These are phyloP conservation scores for Ectemnius continuus DNA, from an alignment of 2,888 invertebrate species.

Conservation along the genomic window DNA sequence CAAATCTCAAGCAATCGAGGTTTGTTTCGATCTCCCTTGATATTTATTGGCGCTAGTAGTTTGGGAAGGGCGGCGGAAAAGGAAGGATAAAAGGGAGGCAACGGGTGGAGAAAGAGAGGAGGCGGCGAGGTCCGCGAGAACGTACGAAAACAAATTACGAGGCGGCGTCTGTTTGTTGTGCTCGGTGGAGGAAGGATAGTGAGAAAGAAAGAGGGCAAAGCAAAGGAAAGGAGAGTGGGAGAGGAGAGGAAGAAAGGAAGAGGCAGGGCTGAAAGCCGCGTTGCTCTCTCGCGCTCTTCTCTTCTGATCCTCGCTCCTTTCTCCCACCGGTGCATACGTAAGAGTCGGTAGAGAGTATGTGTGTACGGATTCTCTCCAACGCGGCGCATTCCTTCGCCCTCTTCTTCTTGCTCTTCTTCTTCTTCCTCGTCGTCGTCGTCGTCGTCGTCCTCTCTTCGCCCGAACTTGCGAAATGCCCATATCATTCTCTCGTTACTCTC, in stretches of 20 bases:
- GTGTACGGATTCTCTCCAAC: constrained; percentile 63
- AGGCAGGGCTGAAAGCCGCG: constrained; percentile 27
- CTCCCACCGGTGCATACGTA: constrained; percentile 55
- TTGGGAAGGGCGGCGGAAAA: constrained; percentile 46
- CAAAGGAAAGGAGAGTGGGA: constrained; percentile 18
- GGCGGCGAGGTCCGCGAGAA: constrained; percentile 69
- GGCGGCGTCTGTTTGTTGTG: constrained; percentile 76
- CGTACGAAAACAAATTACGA: constrained; percentile 77
- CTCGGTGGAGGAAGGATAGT: constrained; percentile 46
- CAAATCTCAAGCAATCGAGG: no score
- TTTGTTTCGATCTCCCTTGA: no score
- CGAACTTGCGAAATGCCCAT: constrained; percentile 42
- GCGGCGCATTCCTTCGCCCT: constrained; percentile 55
- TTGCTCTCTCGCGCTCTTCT: constrained; percentile 39
- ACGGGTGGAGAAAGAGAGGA: constrained; percentile 61
- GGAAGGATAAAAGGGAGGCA: constrained; percentile 35
- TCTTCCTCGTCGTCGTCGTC: constrained; percentile 31
- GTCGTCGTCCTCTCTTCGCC: constrained; percentile 33
- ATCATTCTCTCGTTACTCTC: constrained; percentile 8
- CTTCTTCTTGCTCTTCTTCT: constrained; percentile 35
- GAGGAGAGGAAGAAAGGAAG: constrained; percentile 18
- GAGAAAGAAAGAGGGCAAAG: constrained; percentile 23
- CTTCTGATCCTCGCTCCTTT: constrained; percentile 31
- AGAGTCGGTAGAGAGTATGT: constrained; percentile 51
- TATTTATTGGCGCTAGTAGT: constrained; percentile 34